Evolutionary conservation across 53 echinoderm and acorn worm species (phyloP).

Genomic region (Apostichopus leukothele): DNA sequence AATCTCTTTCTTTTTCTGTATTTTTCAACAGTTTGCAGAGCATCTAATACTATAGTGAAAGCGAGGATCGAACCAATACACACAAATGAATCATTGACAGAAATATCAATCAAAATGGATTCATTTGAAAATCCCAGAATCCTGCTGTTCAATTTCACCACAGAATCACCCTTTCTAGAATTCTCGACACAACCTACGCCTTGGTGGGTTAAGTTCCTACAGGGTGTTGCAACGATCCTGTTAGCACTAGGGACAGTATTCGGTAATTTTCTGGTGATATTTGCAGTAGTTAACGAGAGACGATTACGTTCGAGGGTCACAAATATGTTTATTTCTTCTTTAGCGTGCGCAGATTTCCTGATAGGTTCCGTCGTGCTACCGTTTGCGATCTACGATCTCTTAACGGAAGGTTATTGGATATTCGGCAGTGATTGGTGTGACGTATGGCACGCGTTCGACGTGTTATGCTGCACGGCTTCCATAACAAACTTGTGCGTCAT

Average conservation of each 20-base stretch:
- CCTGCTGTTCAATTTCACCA: background rate
- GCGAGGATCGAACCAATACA: no score
- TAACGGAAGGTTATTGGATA: slow-evolving; percentile 75
- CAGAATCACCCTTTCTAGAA: background rate
- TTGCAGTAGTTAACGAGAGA: slow-evolving; percentile 79
- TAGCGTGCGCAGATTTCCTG: slow-evolving; percentile 89
- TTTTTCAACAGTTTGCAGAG: no score
- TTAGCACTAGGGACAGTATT: slow-evolving; percentile 62
- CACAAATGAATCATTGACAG: no score
- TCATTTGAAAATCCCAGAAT: background rate
- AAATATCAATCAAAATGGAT: background rate
- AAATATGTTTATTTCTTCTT: slow-evolving; percentile 85
- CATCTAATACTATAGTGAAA: no score
- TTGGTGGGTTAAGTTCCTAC: slow-evolving; percentile 33
- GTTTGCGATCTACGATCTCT: slow-evolving; percentile 76
- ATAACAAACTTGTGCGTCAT: slow-evolving; percentile 90
- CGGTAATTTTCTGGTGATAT: slow-evolving; percentile 87
- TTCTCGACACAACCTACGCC: background rate
- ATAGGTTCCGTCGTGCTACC: slow-evolving; percentile 87
- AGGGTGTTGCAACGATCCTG: slow-evolving; percentile 58
- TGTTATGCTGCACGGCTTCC: slow-evolving; percentile 89
- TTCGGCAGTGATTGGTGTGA: slow-evolving; percentile 87
- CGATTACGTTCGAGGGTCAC: slow-evolving; percentile 79
- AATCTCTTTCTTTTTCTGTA: no score
- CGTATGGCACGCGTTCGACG: slow-evolving; percentile 91